phyloP scores from a whole-genome alignment of 64 coral and sea anemone genomes.

The Exaiptasia diaphana region DNA sequence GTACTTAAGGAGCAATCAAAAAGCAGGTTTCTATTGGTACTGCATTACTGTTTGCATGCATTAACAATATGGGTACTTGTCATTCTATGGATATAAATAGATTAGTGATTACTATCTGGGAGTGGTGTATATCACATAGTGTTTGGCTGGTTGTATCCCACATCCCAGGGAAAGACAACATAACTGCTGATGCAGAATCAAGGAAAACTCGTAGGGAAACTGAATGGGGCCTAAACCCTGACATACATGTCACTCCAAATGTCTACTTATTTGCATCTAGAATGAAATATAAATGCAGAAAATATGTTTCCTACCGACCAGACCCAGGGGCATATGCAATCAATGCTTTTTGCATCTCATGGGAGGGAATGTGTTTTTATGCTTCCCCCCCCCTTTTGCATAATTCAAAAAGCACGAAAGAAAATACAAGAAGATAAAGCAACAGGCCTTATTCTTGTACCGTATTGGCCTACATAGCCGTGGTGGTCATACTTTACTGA shows the following conservation, averaged over 20 bases:
- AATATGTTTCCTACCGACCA: conserved; percentile 12
- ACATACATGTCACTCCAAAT: background rate
- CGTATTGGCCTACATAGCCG: conserved; percentile 41
- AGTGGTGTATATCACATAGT: background rate
- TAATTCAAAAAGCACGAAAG: conserved; percentile 8
- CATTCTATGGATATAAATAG: conserved; percentile 46
- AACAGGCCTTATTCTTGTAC: conserved; percentile 20
- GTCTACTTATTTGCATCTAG: conserved; percentile 30
- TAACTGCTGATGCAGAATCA: background rate
- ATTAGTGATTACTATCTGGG: conserved; percentile 31
- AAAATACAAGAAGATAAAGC: background rate
- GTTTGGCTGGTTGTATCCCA: background rate
- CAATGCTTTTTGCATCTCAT: conserved; percentile 19
- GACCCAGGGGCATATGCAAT: conserved; percentile 37
- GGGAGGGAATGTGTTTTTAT: conserved; percentile 27
- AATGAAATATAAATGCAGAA: conserved; percentile 31
- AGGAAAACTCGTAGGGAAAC: conserved; percentile 41
- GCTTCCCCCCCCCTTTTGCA: conserved; percentile 37
- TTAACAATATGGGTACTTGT: conserved; percentile 31
- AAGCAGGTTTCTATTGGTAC: background rate
- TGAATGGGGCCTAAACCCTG: conserved; percentile 11
- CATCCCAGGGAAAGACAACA: conserved; percentile 49
- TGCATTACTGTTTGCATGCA: background rate
- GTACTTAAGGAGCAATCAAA: no score
- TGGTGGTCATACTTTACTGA: conserved; percentile 35